Base-by-base conservation (phyloP, 2,113 vertebrate species). In the Poecile atricapillus region DNA sequence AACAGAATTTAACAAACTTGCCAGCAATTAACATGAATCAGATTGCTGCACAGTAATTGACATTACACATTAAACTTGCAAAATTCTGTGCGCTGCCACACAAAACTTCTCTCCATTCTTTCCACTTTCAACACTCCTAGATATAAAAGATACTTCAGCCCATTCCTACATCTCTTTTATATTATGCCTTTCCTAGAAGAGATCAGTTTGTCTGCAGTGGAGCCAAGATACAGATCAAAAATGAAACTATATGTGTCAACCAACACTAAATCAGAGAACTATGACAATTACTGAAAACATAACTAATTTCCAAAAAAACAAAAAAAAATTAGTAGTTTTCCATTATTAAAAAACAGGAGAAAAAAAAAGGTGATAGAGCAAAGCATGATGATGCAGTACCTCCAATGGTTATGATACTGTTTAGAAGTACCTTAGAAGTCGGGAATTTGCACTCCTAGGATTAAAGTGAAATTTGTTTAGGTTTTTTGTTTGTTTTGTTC, bases 1-100 rank as follows among this genome's bases (percentile, higher is more conserved):
- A 97, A 97, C 87, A 96, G 96, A 97, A 98, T 97, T 97, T 96
- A 97, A 93, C 92, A 96, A 97, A 98, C 95, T 97, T 98, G 97
- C 92, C 91, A 98, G 95, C 59, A 98, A 97, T 92, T 97, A 98
- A 97, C 96, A 95, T 95, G 90, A 87, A 98, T 94, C 37, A 22
- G 89, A 96, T 93, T 97, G 90, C 76, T 97, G 86, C 85, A 91
- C 93, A 94, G 86, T 87, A 97, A 97, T 19, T 53, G 39, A 30
- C 60, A 44, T 53, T 30, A 33, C 28, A 97, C 87, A 96, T 94
- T 96, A 94, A 91, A 98, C 93, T 97, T 96, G 96, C 76, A 98
- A 98, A 98, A 97, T 96, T 97, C 95, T 98, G 94, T 97, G 95
- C 82, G 97, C 60, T 97, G 95, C 80, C 92, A 94, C 89, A 97